Conservation (phyloP, 2,797 vertebrate genomes). For the Zenarchopterus dispar region DNA sequence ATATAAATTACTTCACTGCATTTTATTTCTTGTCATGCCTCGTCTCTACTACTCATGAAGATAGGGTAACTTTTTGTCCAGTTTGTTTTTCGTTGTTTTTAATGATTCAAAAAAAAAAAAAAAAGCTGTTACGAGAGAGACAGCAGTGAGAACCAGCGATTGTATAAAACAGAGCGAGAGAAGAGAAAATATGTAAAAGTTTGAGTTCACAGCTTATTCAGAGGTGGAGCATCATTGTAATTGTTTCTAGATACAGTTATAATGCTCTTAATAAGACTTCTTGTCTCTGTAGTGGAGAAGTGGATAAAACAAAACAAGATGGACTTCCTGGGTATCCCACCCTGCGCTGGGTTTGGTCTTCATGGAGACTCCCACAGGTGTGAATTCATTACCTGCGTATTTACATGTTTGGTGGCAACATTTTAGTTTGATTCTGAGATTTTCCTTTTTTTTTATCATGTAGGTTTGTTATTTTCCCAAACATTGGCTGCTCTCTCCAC, state of each 20-base stretch:
- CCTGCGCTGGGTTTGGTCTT: conserved; percentile 88
- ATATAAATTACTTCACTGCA: too few species aligned
- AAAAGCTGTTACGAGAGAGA: too few species aligned
- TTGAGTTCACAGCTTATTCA: background rate
- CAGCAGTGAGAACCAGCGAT: too few species aligned
- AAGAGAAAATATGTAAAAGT: too few species aligned
- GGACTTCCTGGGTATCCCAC: conserved; percentile 89
- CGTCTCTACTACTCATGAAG: too few species aligned
- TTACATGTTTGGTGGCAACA: background rate
- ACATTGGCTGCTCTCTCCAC: conserved; percentile 88
- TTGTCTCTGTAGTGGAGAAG: conserved; percentile 85
- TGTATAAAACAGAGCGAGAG: too few species aligned
- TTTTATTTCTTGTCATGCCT: too few species aligned
- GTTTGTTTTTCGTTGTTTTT: background rate
- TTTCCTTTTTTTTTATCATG: background rate
- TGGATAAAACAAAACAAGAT: conserved; percentile 86
- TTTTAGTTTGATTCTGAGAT: background rate
- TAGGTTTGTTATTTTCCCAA: conserved; percentile 92
- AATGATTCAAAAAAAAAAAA: too few species aligned
- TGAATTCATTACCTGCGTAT: conserved; percentile 29
- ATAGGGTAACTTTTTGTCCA: too few species aligned
- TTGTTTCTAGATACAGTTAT: background rate
- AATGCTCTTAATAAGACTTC: background rate
- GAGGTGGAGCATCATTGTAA: background rate
- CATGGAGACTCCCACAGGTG: conserved; percentile 89